Percentiles rank a stretch among this genome's conserved stretches.
Conservation (phyloP, 2,113 vertebrate genomes). For the Planiliza haematocheilus region DNA sequence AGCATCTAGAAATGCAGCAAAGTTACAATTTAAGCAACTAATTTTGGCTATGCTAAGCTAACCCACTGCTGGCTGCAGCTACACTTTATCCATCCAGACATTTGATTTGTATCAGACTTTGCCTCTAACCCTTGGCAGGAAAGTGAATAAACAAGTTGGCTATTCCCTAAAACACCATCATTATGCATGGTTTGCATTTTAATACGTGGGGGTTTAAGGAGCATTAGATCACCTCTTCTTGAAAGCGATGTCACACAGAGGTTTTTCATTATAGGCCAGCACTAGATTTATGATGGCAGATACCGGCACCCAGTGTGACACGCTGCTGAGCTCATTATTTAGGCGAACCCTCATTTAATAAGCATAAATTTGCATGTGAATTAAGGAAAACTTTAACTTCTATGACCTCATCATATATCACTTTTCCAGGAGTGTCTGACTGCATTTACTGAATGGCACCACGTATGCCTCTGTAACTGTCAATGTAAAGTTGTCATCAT, state of each 20-base stretch:
- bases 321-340: constrained; percentile 62
- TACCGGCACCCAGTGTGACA: constrained; percentile 52
- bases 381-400: constrained; percentile 29
- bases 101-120: not conserved
- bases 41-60: not conserved
- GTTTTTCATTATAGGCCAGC: constrained; percentile 35
- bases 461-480: constrained; percentile 12
- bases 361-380: constrained; percentile 67
- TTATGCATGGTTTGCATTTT: not conserved
- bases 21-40: not conserved
- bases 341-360: constrained; percentile 42
- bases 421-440: constrained; percentile 37
- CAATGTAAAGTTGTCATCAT: constrained; percentile 5
- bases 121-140: not conserved
- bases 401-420: constrained; percentile 53
- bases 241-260: constrained; percentile 13
- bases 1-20: too few species aligned
- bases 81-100: not conserved
- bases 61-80: not conserved
- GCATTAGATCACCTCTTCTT: constrained; percentile 46
- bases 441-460: constrained; percentile 29
- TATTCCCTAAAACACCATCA: constrained; percentile 1
- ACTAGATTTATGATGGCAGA: constrained; percentile 51
- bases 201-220: not conserved
- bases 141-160: not conserved